phyloP scores from a whole-genome alignment of 2,797 vertebrate species.

The Psittacula derbiana region DNA sequence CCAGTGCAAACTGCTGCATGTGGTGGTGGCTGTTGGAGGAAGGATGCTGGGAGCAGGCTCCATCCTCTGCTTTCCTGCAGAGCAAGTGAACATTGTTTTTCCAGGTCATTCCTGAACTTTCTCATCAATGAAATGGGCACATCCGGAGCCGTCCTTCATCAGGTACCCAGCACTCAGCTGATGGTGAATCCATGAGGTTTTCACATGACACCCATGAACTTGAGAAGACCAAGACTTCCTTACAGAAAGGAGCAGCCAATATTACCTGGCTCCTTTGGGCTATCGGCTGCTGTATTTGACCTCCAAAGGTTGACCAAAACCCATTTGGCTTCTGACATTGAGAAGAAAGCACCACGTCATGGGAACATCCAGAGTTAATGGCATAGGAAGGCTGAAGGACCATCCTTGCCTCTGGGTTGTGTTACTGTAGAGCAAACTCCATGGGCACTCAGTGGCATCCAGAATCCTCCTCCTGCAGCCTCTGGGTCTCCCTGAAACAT shows the following conservation, averaged over 20 bases:
- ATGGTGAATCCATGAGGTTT: not conserved
- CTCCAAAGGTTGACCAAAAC: not conserved
- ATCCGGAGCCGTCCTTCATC: rapidly evolving
- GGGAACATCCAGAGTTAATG: not conserved
- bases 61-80: not conserved
- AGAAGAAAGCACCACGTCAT: not conserved
- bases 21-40: not conserved
- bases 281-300: not conserved
- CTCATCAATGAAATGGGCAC: not conserved
- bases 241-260: not conserved
- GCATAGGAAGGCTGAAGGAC: not conserved
- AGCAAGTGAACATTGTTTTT: not conserved
- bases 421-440: not conserved
- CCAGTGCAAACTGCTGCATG: rapidly evolving
- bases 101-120: not conserved
- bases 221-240: not conserved
- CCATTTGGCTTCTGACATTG: not conserved
- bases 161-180: not conserved
- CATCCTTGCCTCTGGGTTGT: not conserved
- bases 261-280: not conserved
- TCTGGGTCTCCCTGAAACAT: not conserved
- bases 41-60: not conserved
- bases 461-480: not conserved
- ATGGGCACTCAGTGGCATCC: not conserved
- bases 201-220: not conserved